These are phyloP conservation scores for Heterodera schachtii DNA, from an alignment of 1,140 invertebrate species.

Conservation along the genomic window DNA sequence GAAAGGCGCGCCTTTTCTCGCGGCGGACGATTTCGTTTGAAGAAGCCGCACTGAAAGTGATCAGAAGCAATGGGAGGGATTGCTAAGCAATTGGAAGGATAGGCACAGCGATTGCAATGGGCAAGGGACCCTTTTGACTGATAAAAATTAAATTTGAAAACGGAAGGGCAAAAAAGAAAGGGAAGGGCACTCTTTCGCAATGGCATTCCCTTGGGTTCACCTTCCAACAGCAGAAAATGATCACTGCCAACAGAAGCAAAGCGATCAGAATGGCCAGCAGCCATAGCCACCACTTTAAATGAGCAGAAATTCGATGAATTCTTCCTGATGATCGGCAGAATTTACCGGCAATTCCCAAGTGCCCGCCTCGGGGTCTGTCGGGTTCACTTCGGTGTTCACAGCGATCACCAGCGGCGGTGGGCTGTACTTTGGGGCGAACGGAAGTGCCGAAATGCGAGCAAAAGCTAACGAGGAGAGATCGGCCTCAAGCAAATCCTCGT, in stretches of 20 bases:
- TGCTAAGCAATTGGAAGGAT: too few relatives aligned
- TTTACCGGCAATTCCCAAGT: slow-evolving; percentile 24
- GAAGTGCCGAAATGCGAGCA: slow-evolving; percentile 56
- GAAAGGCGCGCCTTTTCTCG: slow-evolving; percentile 47
- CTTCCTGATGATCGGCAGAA: background rate
- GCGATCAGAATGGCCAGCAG: slow-evolving; percentile 55
- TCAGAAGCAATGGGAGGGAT: slow-evolving; percentile 7
- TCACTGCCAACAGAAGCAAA: slow-evolving; percentile 46
- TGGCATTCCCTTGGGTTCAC: slow-evolving; percentile 13
- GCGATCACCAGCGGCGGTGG: slow-evolving; percentile 56
- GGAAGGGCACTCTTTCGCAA: slow-evolving; percentile 1
- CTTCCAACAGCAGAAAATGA: slow-evolving; percentile 52
- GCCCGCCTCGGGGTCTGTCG: slow-evolving; percentile 49
- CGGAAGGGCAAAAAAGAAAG: background rate
- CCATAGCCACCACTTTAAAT: slow-evolving; percentile 53
- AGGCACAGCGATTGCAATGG: background rate
- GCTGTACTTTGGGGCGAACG: slow-evolving; percentile 55
- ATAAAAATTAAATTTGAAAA: slow-evolving; percentile 18
- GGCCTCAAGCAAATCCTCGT: slow-evolving; percentile 53
- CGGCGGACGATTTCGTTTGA: slow-evolving; percentile 58
- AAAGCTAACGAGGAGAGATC: slow-evolving; percentile 61
- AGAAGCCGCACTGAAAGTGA: slow-evolving; percentile 58
- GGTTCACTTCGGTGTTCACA: slow-evolving; percentile 57
- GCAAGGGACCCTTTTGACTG: slow-evolving; percentile 1
- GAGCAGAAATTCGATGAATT: background rate